Evolutionary conservation across 2,797 vertebrate species (phyloP).

Genomic region (Ispidina lecontei): DNA sequence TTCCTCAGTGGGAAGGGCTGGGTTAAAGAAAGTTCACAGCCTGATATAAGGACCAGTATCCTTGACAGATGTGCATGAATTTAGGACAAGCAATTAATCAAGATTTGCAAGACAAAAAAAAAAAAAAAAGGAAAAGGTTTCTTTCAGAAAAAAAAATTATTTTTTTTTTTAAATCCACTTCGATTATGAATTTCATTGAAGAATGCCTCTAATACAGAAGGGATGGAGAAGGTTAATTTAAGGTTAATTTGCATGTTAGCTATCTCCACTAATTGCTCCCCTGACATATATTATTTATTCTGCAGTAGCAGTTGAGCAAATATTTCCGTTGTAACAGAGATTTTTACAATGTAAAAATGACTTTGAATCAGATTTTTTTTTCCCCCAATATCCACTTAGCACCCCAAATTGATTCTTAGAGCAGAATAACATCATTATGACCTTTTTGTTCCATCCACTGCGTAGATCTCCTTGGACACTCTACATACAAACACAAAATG

Average conservation of each 20-base stretch:
- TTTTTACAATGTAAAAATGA: not conserved
- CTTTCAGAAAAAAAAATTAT: not conserved
- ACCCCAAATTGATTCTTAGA: not conserved
- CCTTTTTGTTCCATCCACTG: not conserved
- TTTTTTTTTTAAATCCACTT: not conserved
- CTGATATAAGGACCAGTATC: not conserved
- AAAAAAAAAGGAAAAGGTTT: too few species aligned
- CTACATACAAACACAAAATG: not conserved
- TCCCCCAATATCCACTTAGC: not conserved
- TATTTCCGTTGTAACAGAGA: not conserved
- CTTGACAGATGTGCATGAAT: not conserved
- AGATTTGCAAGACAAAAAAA: not conserved
- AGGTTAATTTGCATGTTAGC: not conserved
- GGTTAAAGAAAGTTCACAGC: slow-evolving; percentile 54
- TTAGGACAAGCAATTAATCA: not conserved
- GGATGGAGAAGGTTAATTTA: too few species aligned
- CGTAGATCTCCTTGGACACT: not conserved
- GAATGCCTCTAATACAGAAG: not conserved
- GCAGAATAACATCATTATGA: not conserved
- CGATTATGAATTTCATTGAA: not conserved
- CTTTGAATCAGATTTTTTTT: not conserved
- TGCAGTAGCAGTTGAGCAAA: not conserved
- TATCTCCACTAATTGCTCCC: not conserved
- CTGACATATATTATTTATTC: not conserved
- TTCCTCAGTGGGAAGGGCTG: not conserved